Base-by-base conservation (phyloP, 1,140 invertebrate species). In the Neodiprion fabricii region DNA sequence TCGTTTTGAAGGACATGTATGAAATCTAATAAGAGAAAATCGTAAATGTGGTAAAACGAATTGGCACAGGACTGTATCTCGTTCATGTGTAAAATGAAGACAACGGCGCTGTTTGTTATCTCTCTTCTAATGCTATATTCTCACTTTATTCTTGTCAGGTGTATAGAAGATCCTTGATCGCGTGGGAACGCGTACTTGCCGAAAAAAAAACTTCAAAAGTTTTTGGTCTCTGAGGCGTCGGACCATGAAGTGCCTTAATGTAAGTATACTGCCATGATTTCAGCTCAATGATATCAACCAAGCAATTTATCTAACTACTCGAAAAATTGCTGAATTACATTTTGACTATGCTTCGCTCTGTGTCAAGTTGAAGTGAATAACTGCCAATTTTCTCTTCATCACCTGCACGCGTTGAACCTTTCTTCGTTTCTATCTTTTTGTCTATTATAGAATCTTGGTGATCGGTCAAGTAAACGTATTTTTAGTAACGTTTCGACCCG, bases 81-180 rank as follows among this genome's bases (percentile, higher is more conserved):
- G 1, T 40, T 40, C 28, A 40, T 40, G 28, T 40, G 28, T 40
- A 5, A 40, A 40, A 40, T 40, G 28, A 40, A 40, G 28, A 40
- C 28, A 40, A 1, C 28, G 28, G 28, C 28, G 28, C 28, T 40
- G 28, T 40, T 40, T 40, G 28, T 5, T 40, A 65, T 65, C 61
- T 14, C 7, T 65, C 17, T 12, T 14, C 67, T 21, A 69, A 21
- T 21, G 21, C 40, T 69, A 23, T 14, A 21, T 69, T 47, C 21
- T 69, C 67, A 47, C 67, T 69, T 69, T 80, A 80, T 87, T 83
- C 78, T 78, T 79, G 76, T 79, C 79, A 87, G 86, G 83, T 84
- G 80, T 85, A 81, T 84, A 84, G 83, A 82, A 82, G 80, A 83
- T 77, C 80, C 74, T 75, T 70, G 78, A 82, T 77, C 78, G 78